Base-by-base conservation (phyloP, 2,797 vertebrate genomes). In the Microchirus variegatus region DNA sequence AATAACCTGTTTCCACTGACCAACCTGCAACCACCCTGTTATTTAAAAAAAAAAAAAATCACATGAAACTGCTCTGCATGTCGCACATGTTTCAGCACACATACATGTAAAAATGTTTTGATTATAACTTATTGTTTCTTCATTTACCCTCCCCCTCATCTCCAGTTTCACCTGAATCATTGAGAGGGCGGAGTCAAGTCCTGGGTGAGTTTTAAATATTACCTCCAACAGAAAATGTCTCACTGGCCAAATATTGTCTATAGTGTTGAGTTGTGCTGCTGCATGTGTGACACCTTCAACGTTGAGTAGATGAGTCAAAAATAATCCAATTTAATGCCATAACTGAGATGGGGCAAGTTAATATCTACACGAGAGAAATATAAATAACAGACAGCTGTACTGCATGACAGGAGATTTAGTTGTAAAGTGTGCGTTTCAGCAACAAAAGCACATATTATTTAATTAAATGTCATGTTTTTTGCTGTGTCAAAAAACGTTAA, bases 231-330 rank as follows among this genome's bases (percentile, higher is more conserved):
- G n/a, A n/a, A n/a, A n/a, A n/a, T n/a, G n/a, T n/a, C n/a, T n/a
- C n/a, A n/a, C n/a, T n/a, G n/a, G n/a, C n/a, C n/a, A 86, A 75
- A 86, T 83, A 85, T 79, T 82, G 86, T 58, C 66, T 9, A n/a
- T n/a, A 55, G n/a, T 48, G n/a, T 12, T 57, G 14, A 2, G 13
- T 31, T 17, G 40, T 13, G 26, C 58, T 49, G n/a, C 6, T 47
- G 41, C 9, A 26, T 31, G 31, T 8, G 31, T 58, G 22, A 63
- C 63, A 73, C n/a, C 35, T 63, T 53, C 1, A 14, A 63, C 59
- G 44, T 26, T 41, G 63, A n/a, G n/a, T 74, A 17, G 35, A 15
- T 61, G 67, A 45, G 22, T 22, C 3, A 22, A 22, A 22, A 22
- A 22, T 3, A 22, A 22, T 2, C 19, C 4, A 2, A 4, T 22